Evolutionary conservation across 1,140 invertebrate genomes (phyloP).

Genomic region (Chymomyza costata): DNA sequence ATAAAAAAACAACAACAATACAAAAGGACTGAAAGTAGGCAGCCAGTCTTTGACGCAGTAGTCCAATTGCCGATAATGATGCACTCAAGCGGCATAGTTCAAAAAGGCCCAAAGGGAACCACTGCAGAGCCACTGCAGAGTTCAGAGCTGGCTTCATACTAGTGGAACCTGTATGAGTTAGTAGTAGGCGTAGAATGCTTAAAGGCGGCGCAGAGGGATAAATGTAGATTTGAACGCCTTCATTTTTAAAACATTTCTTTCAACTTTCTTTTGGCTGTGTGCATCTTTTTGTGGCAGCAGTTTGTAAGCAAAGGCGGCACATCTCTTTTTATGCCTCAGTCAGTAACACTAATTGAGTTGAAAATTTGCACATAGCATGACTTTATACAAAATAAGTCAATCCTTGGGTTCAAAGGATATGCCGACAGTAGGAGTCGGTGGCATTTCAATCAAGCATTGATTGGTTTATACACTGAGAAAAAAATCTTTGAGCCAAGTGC

Average conservation of each 20-base stretch:
- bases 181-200: constrained; percentile 31
- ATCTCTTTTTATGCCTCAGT: constrained; percentile 21
- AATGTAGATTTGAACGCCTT: constrained; percentile 70
- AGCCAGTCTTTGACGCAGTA: constrained; percentile 67
- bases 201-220: constrained; percentile 37
- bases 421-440: constrained; percentile 20
- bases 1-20: constrained; percentile 12
- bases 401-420: constrained; percentile 29
- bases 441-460: too few relatives aligned
- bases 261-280: neutral
- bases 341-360: constrained; percentile 67
- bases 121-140: constrained; percentile 20
- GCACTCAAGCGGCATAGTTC: constrained; percentile 61
- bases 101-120: constrained; percentile 24
- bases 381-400: constrained; percentile 29
- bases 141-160: constrained; percentile 25
- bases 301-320: constrained; percentile 34
- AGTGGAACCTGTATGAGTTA: constrained; percentile 8
- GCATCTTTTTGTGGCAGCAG: constrained; percentile 22
- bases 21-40: constrained; percentile 35
- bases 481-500: too few relatives aligned
- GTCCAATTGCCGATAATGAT: constrained; percentile 74
- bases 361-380: constrained; percentile 53
- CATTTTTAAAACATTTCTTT: constrained; percentile 49
- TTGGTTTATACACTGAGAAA: too few relatives aligned